Evolutionary conservation across 1,140 invertebrate genomes (phyloP).

Genomic region (Dysdera silvatica): DNA sequence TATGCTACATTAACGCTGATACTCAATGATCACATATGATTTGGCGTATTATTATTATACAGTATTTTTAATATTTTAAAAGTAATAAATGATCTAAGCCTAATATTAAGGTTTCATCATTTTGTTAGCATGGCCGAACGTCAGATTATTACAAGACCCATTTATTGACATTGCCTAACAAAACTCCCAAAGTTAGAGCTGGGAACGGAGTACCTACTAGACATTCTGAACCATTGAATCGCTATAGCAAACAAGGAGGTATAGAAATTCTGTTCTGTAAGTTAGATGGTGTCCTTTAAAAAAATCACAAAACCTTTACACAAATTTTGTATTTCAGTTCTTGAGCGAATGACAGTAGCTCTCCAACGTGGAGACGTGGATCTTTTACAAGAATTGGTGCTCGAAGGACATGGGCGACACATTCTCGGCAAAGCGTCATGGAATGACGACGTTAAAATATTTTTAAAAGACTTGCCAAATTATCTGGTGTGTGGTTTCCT

Average conservation of each 20-base stretch:
- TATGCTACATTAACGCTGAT: too few relatives aligned
- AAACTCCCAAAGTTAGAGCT: constrained; percentile 19
- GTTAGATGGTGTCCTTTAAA: too few relatives aligned
- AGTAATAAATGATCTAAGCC: too few relatives aligned
- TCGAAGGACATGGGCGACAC: constrained; percentile 46
- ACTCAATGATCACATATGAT: too few relatives aligned
- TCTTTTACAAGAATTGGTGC: constrained; percentile 45
- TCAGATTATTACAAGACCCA: constrained; percentile 66
- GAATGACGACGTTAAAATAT: constrained; percentile 45
- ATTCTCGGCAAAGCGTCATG: constrained; percentile 44
- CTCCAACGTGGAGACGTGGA: constrained; percentile 44
- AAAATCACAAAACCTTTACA: neutral
- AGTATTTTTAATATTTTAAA: too few relatives aligned
- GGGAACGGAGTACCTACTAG: neutral
- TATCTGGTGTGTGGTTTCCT: constrained; percentile 35
- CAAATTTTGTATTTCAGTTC: constrained; percentile 10
- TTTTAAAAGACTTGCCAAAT: constrained; percentile 41
- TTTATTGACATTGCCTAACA: constrained; percentile 36
- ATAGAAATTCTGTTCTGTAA: too few relatives aligned
- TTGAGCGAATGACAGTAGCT: constrained; percentile 36
- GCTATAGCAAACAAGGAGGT: constrained; percentile 24
- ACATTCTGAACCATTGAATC: constrained; percentile 11
- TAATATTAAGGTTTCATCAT: too few relatives aligned
- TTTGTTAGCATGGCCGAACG: constrained; percentile 74
- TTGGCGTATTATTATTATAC: too few relatives aligned